Evolutionary conservation across 2,888 invertebrate genomes (phyloP).

Genomic region (Zeuzera pyrina): DNA sequence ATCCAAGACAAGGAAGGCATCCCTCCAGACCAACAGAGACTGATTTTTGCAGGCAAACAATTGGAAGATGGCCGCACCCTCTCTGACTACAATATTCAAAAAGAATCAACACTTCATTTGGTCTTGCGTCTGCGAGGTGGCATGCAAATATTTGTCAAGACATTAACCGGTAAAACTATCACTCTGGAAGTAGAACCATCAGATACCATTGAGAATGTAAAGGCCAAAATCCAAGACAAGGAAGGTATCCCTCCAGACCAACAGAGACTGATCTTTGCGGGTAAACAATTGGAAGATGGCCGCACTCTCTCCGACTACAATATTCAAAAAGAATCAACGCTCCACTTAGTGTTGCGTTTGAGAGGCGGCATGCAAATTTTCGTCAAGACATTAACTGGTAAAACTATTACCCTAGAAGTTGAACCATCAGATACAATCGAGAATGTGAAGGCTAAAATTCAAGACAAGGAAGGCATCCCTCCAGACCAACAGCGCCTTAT

Average conservation of each 20-base stretch:
- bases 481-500: conserved; percentile 17
- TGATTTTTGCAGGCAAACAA: conserved; percentile 47
- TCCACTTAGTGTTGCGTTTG: conserved; percentile 16
- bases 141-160: conserved; percentile 54
- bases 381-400: conserved; percentile 17
- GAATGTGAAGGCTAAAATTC: conserved; percentile 17
- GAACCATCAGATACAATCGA: conserved; percentile 17
- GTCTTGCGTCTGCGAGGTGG: conserved; percentile 44
- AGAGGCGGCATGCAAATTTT: conserved; percentile 19
- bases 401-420: conserved; percentile 16
- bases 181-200: conserved; percentile 43
- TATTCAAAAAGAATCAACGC: conserved; percentile 16
- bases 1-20: conserved; percentile 54
- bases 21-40: conserved; percentile 47
- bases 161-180: conserved; percentile 44
- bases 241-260: conserved; percentile 18
- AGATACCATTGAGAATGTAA: conserved; percentile 17
- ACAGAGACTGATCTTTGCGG: conserved; percentile 16
- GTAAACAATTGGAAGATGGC: conserved; percentile 16
- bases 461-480: conserved; percentile 17
- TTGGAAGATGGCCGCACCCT: conserved; percentile 44
- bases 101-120: conserved; percentile 41
- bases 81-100: conserved; percentile 47
- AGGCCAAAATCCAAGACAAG: conserved; percentile 17
- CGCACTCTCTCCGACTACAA: conserved; percentile 17